Evolutionary conservation across 1,140 invertebrate genomes (phyloP), one percentile per base, ranked within the genome.

Genomic region (Popillia japonica): DNA sequence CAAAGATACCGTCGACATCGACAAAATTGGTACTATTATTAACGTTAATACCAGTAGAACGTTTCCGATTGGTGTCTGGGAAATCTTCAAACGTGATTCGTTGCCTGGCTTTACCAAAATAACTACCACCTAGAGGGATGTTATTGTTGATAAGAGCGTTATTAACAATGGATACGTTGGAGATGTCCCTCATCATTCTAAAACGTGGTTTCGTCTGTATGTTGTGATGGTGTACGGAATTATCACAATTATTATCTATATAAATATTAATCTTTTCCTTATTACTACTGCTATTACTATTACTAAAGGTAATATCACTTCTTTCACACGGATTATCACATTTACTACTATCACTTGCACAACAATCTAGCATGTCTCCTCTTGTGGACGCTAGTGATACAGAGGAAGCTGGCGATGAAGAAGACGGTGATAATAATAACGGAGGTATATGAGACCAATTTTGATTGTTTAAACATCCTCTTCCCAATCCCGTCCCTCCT

Each of bases 181-280:
- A 82, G 72, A 83, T 79, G 76, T 82, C 83, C 72, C 72, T 79
- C 23, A 79, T 80, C 76, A 82, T 82, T 40, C 76, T 78, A 61
- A 74, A 10, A 55, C 64, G 78, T 17, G 34, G 10, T 10, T 44
- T 10, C 23, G 68, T 44, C 17, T 80, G 81, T 77, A 83, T 78
- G n/a, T n/a, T n/a, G 68, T 64, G 17, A 6, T 64, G 17, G 22
- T 64, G n/a, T 7, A 64, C 7, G 59, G 80, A 77, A 79, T 80
- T 85, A 85, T 85, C 84, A 85, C 85, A 85, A 83, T 82, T 72
- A 77, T 81, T 84, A 81, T 84, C 82, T 81, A 81, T 72, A 77
- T 80, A 81, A 76, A 84, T 80, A 78, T 81, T 82, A 82, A 78
- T 80, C 59, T 80, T 83, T 64, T 81, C 79, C 82, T 80, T 85